Evolutionary conservation across 2,113 vertebrate genomes (phyloP).

Genomic region (Zosterops pallidus): DNA sequence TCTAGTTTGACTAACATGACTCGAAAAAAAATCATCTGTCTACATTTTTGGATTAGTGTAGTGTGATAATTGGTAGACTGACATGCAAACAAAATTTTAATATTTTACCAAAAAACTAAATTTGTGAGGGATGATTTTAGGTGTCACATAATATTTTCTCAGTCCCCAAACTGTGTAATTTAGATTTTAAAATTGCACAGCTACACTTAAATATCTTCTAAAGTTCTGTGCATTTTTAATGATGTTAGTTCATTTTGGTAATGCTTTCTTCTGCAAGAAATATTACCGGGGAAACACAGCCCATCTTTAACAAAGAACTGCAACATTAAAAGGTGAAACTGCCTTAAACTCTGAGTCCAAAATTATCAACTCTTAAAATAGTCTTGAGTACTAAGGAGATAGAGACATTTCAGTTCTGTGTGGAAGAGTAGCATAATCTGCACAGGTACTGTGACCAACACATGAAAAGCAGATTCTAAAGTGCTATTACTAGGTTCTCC

Average conservation of each 20-base stretch:
- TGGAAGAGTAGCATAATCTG: background rate
- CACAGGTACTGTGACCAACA: background rate
- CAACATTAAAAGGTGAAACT: background rate
- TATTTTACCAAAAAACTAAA: background rate
- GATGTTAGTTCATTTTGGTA: background rate
- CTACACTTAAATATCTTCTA: background rate
- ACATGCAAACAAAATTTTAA: background rate
- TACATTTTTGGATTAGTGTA: background rate
- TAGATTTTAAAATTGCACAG: background rate
- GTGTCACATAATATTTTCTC: background rate
- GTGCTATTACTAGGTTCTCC: background rate
- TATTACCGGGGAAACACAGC: background rate
- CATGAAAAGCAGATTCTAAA: background rate
- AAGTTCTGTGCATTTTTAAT: background rate
- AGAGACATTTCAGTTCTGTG: background rate
- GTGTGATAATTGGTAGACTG: background rate
- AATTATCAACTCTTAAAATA: background rate
- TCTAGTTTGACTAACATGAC: background rate
- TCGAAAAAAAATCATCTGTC: background rate
- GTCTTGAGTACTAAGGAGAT: background rate
- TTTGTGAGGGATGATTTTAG: background rate
- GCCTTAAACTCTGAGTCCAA: background rate
- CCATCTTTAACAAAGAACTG: background rate
- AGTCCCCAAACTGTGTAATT: background rate
- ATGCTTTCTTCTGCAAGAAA: background rate